Evolutionary conservation across 1,140 invertebrate species (phyloP), one percentile per base, ranked within the genome.

Genomic region (Helicoverpa zea): DNA sequence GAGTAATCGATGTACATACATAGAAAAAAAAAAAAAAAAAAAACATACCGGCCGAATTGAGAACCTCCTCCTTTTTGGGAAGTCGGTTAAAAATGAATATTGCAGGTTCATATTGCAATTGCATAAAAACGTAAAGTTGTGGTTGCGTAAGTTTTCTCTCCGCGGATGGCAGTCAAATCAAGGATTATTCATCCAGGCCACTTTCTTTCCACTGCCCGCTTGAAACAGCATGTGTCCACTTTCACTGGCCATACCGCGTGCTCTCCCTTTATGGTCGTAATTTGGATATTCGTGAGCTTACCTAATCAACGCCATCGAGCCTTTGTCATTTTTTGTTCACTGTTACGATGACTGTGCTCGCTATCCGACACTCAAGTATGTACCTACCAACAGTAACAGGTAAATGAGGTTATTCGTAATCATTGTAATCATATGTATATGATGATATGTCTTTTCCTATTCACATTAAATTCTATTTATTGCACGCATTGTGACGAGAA

Each of bases 201-300:
- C 87, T 90, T 89, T 89, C 89, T 81, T 87, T 79, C 58, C 66
- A 81, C 23, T 66, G 61, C 74, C 80, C 68, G 56, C 81, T 72
- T 74, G 72, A 70, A 66, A 56, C 79, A 76, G 56, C 74, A 63
- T 54, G 47, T 14, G 78, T 86, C 79, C 82, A 88, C 89, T 90
- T 90, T 90, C 89, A 89, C 86, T 88, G 74, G 30, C 29, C 61
- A 78, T 56, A 76, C 72, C 2, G 61, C 30, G 58, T 59, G 16
- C n/a, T 64, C 74, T 61, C 74, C 74, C 47, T 64, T 54, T 52
- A 49, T 43, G 51, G 49, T 18, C 12, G n/a, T 72, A 35, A 72
- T 72, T 72, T 72, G 68, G 29, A 72, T 30, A 72, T 35, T 54
- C 29, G 63, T 66, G 35, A 66, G 63, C 18, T 66, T 66, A 66